Evolutionary conservation across 2,888 invertebrate species (phyloP).

Genomic region (Oscheius sp.): DNA sequence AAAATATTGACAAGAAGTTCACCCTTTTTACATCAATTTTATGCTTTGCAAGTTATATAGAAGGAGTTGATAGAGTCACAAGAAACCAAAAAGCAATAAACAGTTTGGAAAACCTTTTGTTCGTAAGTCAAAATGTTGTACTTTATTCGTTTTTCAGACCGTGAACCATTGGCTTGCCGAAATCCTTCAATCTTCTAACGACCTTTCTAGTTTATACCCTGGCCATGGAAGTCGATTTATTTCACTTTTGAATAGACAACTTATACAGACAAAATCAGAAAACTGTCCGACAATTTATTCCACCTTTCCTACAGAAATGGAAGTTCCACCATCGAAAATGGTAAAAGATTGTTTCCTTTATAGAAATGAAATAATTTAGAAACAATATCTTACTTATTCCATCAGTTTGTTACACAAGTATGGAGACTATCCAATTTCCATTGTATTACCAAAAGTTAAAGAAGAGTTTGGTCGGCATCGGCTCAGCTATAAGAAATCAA

Average conservation of each 20-base stretch:
- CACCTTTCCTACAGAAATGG: conserved; percentile 8
- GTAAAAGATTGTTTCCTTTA: not conserved
- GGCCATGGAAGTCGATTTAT: conserved; percentile 11
- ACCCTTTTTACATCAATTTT: not conserved
- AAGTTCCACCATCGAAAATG: conserved; percentile 4
- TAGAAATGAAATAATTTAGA: not conserved
- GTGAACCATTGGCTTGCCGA: conserved; percentile 14
- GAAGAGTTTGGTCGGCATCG: not conserved
- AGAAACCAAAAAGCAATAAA: not conserved
- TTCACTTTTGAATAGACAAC: not conserved
- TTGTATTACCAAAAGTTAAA: not conserved
- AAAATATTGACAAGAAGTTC: not conserved
- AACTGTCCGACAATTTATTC: not conserved
- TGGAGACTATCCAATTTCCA: not conserved
- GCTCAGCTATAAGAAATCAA: not conserved
- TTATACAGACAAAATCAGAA: not conserved
- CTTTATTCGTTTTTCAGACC: not conserved
- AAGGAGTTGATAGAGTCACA: not conserved
- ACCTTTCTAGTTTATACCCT: not conserved
- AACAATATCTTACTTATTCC: not conserved
- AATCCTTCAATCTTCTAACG: not conserved
- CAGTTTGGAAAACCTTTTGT: not conserved
- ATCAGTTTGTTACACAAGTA: not conserved
- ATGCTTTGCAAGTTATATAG: not conserved
- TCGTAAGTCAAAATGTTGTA: not conserved